Percentiles rank a stretch among this genome's conserved stretches.
phyloP scores from a whole-genome alignment of 2,888 invertebrate species.

The Leptinotarsa haldemani region DNA sequence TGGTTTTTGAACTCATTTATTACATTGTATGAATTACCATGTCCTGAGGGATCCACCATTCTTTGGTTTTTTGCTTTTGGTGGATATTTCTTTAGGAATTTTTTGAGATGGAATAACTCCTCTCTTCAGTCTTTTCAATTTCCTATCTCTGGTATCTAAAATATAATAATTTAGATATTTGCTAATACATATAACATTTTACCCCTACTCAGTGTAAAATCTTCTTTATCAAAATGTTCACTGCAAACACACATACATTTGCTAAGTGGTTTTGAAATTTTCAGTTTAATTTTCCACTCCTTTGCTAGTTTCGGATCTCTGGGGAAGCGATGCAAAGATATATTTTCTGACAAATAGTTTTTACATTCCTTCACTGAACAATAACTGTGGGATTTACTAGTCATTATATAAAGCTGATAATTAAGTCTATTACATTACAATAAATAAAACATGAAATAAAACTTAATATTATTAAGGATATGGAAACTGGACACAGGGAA shows the following conservation, averaged over 20 bases:
- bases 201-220: background rate
- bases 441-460: too few species aligned
- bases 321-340: background rate
- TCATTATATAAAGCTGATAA: background rate
- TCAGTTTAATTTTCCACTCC: background rate
- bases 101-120: slow-evolving; percentile 2
- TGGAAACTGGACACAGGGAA: too few species aligned
- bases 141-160: slow-evolving; percentile 3
- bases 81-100: background rate
- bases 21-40: too few species aligned
- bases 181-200: background rate
- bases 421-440: too few species aligned
- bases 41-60: too few species aligned
- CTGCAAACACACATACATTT: slow-evolving; percentile 5
- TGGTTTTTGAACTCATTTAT: too few species aligned
- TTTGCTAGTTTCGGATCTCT: background rate
- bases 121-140: background rate
- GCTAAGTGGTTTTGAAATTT: background rate
- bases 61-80: background rate
- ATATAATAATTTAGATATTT: background rate
- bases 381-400: background rate
- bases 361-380: background rate
- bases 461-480: too few species aligned
- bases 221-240: background rate
- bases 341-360: background rate